Evolutionary conservation across 2,113 vertebrate genomes (phyloP).

Genomic region (Athene noctua): DNA sequence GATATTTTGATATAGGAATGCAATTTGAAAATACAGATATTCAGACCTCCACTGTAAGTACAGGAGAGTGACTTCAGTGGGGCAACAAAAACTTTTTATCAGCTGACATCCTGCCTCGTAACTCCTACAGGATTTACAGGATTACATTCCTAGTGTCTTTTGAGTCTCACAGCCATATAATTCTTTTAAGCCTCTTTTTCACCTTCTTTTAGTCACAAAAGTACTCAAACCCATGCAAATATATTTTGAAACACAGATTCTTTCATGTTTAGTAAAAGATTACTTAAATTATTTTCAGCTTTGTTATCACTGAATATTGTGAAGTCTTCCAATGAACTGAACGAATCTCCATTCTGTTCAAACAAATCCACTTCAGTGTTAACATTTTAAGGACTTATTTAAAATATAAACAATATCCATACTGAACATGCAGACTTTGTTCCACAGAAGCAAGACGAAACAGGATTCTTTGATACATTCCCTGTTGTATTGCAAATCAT

Average conservation of each 20-base stretch:
- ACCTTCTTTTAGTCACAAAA: background rate
- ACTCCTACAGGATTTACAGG: background rate
- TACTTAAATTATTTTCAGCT: constrained; percentile 55
- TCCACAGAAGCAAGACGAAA: background rate
- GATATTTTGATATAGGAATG: background rate
- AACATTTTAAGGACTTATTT: constrained; percentile 47
- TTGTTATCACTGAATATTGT: constrained; percentile 36
- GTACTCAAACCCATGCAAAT: constrained; percentile 1
- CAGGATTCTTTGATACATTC: background rate
- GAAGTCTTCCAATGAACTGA: constrained; percentile 36
- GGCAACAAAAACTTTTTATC: background rate
- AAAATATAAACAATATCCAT: background rate
- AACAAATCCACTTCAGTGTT: constrained; percentile 41
- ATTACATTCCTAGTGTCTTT: background rate
- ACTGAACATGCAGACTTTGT: background rate
- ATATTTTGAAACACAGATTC: constrained; percentile 17
- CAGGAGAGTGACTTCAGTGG: background rate
- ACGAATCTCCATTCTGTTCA: constrained; percentile 45
- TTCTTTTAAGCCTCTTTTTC: constrained; percentile 13
- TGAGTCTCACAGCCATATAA: background rate
- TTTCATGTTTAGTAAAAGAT: constrained; percentile 37
- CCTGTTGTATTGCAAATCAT: background rate
- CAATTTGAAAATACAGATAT: background rate
- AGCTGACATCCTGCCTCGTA: background rate
- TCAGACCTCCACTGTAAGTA: background rate